Base-by-base conservation (phyloP, 1,140 invertebrate genomes). In the Antheraea mylitta region DNA sequence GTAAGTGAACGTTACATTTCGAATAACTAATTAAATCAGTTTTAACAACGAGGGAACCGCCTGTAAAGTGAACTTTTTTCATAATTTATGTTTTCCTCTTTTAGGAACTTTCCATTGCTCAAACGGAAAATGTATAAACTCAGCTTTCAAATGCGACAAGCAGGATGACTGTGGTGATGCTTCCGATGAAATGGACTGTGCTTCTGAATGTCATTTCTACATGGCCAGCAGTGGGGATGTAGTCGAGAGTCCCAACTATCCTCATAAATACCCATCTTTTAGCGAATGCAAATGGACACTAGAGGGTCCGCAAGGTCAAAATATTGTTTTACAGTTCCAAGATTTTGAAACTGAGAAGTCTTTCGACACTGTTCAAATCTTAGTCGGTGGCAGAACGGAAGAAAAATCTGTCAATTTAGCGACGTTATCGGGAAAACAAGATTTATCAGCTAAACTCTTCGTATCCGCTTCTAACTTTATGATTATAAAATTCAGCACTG, bases 281-380 rank as follows among this genome's bases (percentile, higher is more conserved):
- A 96, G 96, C 67, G 97, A 99, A 82, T 99, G 98, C 89, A 98
- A 98, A 92, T 99, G 98, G 98, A 99, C 98, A 0, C 93, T 99
- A 61, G 98, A 99, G 93, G 98, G 98, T 36, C 98, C 98, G 6
- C 95, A 99, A 90, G 98, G 98, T 58, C 97, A 98, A 87, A 98
- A 98, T 79, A 98, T 99, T 71, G 94, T 98, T 42, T 92, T 99
- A 67, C 93, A 99, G 95, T 98, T 99, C 91, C 97, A 98, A 94
- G 97, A 98, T 92, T 99, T 99, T 90, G 98, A 98, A 85, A 99
- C 98, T 6, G 98, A 99, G 92, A 97, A 98, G 86, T 96, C 97
- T 78, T 98, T 98, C 81, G 98, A 99, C 90, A 98, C 98, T 45
- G 98, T 99, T 7, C 98, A 99, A 92, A 97, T 99, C 75, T 93